Evolutionary conservation across 2,888 invertebrate genomes (phyloP).

Genomic region (Acronicta psi): DNA sequence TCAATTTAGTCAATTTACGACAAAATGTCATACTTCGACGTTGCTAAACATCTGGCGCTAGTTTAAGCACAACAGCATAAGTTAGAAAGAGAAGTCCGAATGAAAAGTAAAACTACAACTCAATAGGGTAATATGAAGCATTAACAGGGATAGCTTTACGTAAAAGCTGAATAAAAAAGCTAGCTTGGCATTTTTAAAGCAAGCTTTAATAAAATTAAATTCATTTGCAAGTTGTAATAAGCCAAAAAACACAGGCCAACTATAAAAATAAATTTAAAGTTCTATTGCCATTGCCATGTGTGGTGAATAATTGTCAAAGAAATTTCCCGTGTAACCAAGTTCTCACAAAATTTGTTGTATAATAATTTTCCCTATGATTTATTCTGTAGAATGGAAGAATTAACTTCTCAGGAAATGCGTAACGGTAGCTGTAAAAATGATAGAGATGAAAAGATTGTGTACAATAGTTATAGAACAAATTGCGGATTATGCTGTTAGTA

Average conservation of each 20-base stretch:
- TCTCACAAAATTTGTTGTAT: background rate
- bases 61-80: background rate
- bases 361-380: background rate
- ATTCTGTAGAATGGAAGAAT: conserved; percentile 30
- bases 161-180: accelerated
- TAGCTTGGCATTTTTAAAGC: conserved; percentile 9
- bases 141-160: conserved; percentile 17
- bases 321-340: conserved; percentile 5
- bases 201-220: conserved; percentile 3
- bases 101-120: too few species aligned
- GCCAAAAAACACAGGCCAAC: background rate
- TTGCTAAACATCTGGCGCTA: conserved; percentile 5
- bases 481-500: conserved; percentile 34
- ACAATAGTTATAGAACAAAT: conserved; percentile 17
- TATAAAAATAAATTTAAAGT: background rate
- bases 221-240: background rate
- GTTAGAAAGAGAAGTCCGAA: conserved; percentile 21
- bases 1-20: too few species aligned
- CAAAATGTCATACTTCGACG: background rate
- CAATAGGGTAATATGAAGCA: background rate
- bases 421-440: conserved; percentile 14
- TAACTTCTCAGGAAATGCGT: conserved; percentile 1
- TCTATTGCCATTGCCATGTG: too few species aligned
- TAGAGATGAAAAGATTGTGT: conserved; percentile 23
- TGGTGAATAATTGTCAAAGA: conserved; percentile 1